A percentile compares a stretch with the other conserved stretches of the same genome.
Evolutionary conservation across 2,797 vertebrate species (phyloP).

Genomic region (Hypotaenidia okinawae): DNA sequence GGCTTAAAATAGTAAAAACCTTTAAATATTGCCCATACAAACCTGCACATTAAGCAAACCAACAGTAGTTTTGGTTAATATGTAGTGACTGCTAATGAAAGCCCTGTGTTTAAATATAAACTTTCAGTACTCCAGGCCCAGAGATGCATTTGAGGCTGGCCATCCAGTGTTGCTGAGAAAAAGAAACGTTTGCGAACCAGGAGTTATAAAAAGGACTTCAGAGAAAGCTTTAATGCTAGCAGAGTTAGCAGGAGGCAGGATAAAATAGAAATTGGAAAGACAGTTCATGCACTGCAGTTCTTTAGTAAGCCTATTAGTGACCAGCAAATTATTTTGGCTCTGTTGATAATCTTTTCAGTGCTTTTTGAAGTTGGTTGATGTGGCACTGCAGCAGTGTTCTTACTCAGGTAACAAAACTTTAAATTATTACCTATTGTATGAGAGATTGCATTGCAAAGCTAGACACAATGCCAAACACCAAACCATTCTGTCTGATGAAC

Average conservation of each 20-base stretch:
- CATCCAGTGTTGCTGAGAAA: not conserved
- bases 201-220: not conserved
- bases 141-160: not conserved
- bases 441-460: not conserved
- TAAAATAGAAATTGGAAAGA: not conserved
- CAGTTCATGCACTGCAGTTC: not conserved
- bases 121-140: not conserved
- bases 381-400: not conserved
- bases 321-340: not conserved
- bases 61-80: not conserved
- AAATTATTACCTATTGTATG: not conserved
- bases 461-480: not conserved
- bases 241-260: not conserved
- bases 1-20: no score
- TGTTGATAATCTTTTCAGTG: not conserved
- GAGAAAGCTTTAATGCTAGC: not conserved
- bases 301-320: not conserved
- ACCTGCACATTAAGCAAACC: not conserved
- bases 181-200: not conserved
- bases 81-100: not conserved
- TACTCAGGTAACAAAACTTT: not conserved
- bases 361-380: not conserved
- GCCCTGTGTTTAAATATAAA: not conserved
- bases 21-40: not conserved
- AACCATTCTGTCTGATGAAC: constrained; percentile 36